Evolutionary conservation across 2,797 vertebrate genomes (phyloP).

Genomic region (Enteromius fasciolatus): DNA sequence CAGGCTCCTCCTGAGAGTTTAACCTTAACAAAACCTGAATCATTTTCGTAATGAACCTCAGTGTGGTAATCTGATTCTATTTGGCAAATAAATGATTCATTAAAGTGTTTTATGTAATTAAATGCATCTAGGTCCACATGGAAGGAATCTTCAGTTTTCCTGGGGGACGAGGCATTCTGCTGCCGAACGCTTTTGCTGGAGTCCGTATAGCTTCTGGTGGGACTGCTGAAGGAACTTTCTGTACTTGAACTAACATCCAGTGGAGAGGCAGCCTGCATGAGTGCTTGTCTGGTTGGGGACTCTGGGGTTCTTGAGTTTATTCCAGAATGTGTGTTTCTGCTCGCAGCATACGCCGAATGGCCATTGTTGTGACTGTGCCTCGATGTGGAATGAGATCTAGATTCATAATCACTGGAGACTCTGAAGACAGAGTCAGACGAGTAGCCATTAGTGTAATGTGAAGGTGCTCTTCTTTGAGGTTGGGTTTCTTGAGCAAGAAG

Average conservation of each 20-base stretch:
- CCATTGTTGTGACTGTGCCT: background rate
- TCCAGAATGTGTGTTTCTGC: background rate
- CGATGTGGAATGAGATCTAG: conserved; percentile 31
- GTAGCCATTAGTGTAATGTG: background rate
- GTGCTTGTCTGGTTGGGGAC: background rate
- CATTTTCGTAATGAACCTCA: rapidly evolving
- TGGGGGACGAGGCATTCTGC: background rate
- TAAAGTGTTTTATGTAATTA: conserved; percentile 50
- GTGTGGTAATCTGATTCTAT: conserved; percentile 36
- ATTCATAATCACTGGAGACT: background rate
- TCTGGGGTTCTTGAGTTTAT: background rate
- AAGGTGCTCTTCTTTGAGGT: background rate
- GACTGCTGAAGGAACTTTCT: background rate
- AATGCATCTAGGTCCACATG: conserved; percentile 59
- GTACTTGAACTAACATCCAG: background rate
- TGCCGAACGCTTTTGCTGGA: background rate
- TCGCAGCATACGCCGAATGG: background rate
- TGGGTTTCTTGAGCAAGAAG: conserved; percentile 25
- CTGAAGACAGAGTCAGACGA: background rate
- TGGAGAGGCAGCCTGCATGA: background rate
- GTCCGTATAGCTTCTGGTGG: background rate
- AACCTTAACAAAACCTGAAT: conserved; percentile 35
- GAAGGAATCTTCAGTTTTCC: background rate
- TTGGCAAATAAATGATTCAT: rapidly evolving
- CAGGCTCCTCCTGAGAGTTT: conserved; percentile 47